phyloP scores from a whole-genome alignment of 1,140 invertebrate genomes.

The Palaemon carinicauda region DNA sequence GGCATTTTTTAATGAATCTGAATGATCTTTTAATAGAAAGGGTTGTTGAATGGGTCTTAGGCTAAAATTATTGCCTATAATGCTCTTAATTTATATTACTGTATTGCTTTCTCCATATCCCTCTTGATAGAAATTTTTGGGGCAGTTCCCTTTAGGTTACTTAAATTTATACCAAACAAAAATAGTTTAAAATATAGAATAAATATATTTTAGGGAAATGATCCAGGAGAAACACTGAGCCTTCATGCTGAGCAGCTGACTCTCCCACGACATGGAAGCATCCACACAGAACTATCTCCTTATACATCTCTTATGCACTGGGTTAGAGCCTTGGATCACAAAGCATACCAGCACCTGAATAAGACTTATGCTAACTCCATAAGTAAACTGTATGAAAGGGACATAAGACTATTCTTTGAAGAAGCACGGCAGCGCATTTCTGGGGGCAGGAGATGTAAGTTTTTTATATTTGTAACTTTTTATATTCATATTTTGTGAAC shows the following conservation, averaged over 20 bases:
- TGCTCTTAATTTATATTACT: too few species aligned
- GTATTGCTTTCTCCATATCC: too few species aligned
- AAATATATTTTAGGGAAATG: constrained; percentile 70
- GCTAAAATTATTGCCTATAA: too few species aligned
- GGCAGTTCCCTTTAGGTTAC: too few species aligned
- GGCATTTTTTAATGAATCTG: too few species aligned
- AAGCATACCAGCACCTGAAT: constrained; percentile 80
- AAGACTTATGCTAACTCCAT: constrained; percentile 82
- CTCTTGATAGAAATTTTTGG: too few species aligned
- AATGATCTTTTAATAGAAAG: too few species aligned
- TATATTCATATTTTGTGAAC: background rate
- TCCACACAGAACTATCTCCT: constrained; percentile 79
- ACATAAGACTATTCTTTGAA: constrained; percentile 82
- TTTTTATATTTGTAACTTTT: background rate
- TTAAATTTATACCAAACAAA: too few species aligned
- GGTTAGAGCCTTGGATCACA: constrained; percentile 84
- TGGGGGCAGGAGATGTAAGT: constrained; percentile 50
- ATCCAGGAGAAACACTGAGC: constrained; percentile 71
- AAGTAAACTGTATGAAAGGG: constrained; percentile 84
- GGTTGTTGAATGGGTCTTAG: too few species aligned
- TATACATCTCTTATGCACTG: constrained; percentile 92
- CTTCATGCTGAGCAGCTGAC: constrained; percentile 72
- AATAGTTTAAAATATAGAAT: background rate
- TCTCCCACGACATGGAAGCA: constrained; percentile 77
- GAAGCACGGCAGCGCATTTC: constrained; percentile 71